Evolutionary conservation across 2,113 vertebrate genomes (phyloP).

Genomic region (Oncorhynchus keta): DNA sequence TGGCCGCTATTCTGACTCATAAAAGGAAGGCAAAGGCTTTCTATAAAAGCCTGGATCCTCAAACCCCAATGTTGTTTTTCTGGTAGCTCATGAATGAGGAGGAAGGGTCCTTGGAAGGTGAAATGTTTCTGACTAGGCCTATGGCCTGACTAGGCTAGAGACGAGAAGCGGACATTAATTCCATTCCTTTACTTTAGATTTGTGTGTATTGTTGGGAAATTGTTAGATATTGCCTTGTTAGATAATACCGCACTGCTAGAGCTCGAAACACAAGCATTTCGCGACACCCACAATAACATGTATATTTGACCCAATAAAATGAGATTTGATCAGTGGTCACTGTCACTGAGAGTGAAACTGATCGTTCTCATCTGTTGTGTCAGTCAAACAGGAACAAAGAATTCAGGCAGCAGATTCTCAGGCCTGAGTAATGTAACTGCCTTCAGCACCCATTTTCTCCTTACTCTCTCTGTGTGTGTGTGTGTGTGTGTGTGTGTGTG

Average conservation of each 20-base stretch:
- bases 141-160: not conserved
- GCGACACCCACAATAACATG: too few relatives aligned
- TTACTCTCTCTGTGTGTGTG: not conserved
- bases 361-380: not conserved
- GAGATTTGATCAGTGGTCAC: not conserved
- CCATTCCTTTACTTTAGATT: too few relatives aligned
- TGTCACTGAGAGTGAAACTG: not conserved
- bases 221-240: too few relatives aligned
- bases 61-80: not conserved
- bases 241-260: too few relatives aligned
- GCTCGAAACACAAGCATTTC: too few relatives aligned
- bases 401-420: not conserved
- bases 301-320: too few relatives aligned
- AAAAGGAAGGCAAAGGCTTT: not conserved
- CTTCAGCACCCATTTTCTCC: not conserved
- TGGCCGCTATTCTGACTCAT: slow-evolving; percentile 9
- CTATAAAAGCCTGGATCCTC: not conserved
- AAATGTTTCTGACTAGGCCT: not conserved
- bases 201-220: too few relatives aligned
- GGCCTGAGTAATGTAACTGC: not conserved
- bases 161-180: not conserved
- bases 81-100: not conserved
- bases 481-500: too few relatives aligned
- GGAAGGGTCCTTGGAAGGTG: not conserved
- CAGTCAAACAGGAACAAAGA: not conserved